Base-by-base conservation (phyloP, 1,140 invertebrate species). In the Heterodera carotae region DNA sequence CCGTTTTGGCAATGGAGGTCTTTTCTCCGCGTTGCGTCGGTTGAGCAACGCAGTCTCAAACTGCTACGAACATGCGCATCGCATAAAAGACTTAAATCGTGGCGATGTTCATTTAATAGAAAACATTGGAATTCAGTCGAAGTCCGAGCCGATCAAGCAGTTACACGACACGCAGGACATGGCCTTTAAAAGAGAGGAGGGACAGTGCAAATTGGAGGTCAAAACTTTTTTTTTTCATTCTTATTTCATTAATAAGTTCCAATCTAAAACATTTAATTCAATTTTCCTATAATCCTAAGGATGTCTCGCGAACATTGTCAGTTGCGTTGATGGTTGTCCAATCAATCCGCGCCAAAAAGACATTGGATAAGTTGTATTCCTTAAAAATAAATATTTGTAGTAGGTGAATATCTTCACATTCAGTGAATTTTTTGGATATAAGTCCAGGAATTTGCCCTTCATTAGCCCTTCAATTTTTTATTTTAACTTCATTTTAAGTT, bases 41-140 rank as follows among this genome's bases (percentile, higher is more conserved):
- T 33, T 79, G 6, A 59, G 43, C 25, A 29, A 31, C 0, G 36
- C 12, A 69, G 67, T 80, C 25, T 10, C 33, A 25, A 75, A 68
- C 12, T 34, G 31, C 22, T 79, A 79, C 33, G 77, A 79, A 62
- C 22, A 60, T 10, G 77, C 77, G 2, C 75, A 48, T 12, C 25
- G 31, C 18, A 79, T 79, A 76, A 79, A 80, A 43, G 77, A 79
- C 72, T 48, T 79, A 15, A 31, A 79, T 25, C 36, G 33, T 1
- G 77, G 77, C 2, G 77, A 79, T 33, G 39, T 33, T n/a, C 77
- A 79, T 80, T 79, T 79, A 18, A 36, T 79, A n/a, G 62, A 79
- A 34, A 53, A 79, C 53, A 67, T 79, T 27, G 27, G 18, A 8
- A 77, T 79, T 53, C 77, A 81, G 77, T 22, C 27, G 27, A 27